Conservation (phyloP, 2,113 vertebrate species). For the Gavia stellata region DNA sequence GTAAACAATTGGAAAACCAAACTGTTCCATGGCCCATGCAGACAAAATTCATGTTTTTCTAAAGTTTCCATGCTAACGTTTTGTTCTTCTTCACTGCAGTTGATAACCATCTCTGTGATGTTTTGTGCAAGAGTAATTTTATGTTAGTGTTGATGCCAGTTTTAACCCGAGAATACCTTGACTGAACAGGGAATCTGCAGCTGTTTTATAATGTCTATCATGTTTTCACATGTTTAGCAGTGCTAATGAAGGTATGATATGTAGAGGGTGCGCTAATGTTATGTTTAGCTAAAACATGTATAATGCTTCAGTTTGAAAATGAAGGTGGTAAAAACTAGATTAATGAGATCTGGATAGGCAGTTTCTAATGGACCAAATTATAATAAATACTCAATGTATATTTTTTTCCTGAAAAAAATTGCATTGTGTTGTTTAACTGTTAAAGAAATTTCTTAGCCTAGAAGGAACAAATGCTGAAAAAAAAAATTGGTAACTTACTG, state of each 20-base stretch:
- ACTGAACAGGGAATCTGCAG: constrained; percentile 47
- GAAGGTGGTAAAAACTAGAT: constrained; percentile 22
- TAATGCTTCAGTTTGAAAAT: constrained; percentile 31
- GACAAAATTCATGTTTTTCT: background rate
- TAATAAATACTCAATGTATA: background rate
- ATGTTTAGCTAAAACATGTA: constrained; percentile 32
- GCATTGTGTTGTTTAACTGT: background rate
- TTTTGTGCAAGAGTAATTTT: constrained; percentile 17
- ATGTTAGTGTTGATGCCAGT: constrained; percentile 32
- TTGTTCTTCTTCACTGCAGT: background rate
- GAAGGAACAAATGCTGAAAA: constrained; percentile 21
- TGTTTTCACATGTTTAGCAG: constrained; percentile 66
- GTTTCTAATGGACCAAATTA: background rate
- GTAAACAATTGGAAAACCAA: background rate
- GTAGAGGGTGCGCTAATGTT: constrained; percentile 46
- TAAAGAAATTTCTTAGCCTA: constrained; percentile 22
- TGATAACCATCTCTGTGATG: constrained; percentile 41
- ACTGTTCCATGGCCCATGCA: background rate
- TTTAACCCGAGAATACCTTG: constrained; percentile 54
- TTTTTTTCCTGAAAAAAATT: background rate
- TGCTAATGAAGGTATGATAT: constrained; percentile 29
- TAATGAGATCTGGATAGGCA: constrained; percentile 33
- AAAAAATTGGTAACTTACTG: background rate
- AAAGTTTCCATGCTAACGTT: background rate
- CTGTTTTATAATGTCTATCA: constrained; percentile 51